Percentiles rank a stretch among this genome's conserved stretches.
Conservation (phyloP, 1,140 invertebrate species). For the Camponotus pennsylvanicus region DNA sequence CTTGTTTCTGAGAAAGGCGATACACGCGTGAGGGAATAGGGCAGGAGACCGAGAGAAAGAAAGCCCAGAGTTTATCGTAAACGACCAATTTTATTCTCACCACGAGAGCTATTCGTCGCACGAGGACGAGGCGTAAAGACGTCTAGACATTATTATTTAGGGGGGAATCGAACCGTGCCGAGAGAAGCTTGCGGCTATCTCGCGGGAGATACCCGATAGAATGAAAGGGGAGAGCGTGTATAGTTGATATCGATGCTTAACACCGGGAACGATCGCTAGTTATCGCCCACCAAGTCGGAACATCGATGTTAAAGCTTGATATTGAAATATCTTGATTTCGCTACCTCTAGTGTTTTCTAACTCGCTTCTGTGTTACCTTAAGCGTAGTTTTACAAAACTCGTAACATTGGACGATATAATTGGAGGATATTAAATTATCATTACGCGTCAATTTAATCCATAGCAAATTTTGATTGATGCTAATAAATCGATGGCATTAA, state of each 20-base stretch:
- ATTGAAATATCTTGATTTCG: not conserved
- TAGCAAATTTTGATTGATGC: not conserved
- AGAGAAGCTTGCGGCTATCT: slow-evolving; percentile 30
- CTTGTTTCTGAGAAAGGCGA: slow-evolving; percentile 53
- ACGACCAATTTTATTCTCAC: slow-evolving; percentile 58
- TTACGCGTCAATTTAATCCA: not conserved
- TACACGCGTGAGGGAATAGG: not conserved
- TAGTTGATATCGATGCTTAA: slow-evolving; percentile 41
- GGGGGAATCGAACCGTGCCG: slow-evolving; percentile 22
- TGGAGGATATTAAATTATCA: not conserved
- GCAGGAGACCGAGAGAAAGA: not conserved
- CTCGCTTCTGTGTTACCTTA: not conserved
- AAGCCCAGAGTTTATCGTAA: slow-evolving; percentile 56
- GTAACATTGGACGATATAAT: not conserved
- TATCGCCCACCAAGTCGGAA: slow-evolving; percentile 16
- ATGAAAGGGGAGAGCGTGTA: not conserved
- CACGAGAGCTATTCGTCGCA: slow-evolving; percentile 57
- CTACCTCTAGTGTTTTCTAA: not conserved
- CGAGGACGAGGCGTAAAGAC: slow-evolving; percentile 39
- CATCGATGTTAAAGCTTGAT: slow-evolving; percentile 6
- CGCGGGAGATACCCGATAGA: slow-evolving; percentile 20
- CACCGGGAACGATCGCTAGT: not conserved
- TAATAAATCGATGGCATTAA: not conserved
- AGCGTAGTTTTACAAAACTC: not conserved
- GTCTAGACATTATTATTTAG: slow-evolving; percentile 63